phyloP scores from a whole-genome alignment of 1,140 invertebrate genomes.

The Calycopis cecrops region DNA sequence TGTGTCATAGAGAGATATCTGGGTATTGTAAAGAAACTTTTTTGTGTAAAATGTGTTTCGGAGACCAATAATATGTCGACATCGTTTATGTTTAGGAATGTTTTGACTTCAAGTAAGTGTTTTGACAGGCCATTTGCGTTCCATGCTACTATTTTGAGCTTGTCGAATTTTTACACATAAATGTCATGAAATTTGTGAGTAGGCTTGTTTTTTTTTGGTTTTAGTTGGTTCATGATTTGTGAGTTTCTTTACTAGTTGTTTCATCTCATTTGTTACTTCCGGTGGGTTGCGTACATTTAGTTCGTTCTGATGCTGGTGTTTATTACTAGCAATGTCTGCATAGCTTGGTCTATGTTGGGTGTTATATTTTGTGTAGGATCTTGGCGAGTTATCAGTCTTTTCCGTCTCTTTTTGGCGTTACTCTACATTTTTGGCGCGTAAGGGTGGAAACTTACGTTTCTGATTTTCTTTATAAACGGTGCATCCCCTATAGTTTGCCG shows the following conservation, averaged over 20 bases:
- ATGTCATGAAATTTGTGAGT: slow-evolving; percentile 5
- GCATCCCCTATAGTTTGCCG: slow-evolving; percentile 21
- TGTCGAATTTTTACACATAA: background rate
- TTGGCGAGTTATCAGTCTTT: background rate
- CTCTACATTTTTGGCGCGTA: background rate
- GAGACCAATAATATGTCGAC: slow-evolving; percentile 13
- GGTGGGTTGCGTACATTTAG: too few relatives aligned
- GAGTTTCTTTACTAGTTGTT: background rate
- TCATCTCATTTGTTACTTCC: background rate
- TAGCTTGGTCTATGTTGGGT: background rate
- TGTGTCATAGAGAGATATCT: slow-evolving; percentile 1
- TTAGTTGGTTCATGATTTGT: background rate
- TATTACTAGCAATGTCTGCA: too few relatives aligned
- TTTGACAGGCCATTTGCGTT: slow-evolving; percentile 15
- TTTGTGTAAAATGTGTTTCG: slow-evolving; percentile 16
- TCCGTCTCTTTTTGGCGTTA: background rate
- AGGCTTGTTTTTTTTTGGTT: slow-evolving; percentile 8
- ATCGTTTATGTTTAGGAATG: slow-evolving; percentile 11
- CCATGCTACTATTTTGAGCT: slow-evolving; percentile 1
- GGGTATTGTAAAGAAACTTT: slow-evolving; percentile 5
- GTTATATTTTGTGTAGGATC: too few relatives aligned
- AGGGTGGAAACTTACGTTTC: slow-evolving; percentile 13
- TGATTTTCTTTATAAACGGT: slow-evolving; percentile 20
- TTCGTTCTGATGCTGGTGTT: too few relatives aligned
- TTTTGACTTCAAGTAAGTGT: slow-evolving; percentile 12